Conservation (phyloP, 2,113 vertebrate species). For the Prietella phreatophila region DNA sequence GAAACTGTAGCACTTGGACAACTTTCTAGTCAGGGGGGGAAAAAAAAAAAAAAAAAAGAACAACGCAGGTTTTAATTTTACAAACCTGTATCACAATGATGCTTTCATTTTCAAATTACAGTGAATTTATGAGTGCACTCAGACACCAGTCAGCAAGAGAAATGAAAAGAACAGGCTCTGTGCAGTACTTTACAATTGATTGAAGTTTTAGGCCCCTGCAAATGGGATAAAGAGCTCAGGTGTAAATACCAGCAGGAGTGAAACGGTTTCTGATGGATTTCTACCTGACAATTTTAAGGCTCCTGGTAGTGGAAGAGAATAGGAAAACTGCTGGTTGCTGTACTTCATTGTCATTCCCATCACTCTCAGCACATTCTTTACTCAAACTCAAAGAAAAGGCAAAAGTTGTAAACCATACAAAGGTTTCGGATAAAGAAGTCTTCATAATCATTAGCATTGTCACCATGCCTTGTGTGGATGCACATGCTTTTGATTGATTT, state of each 20-base stretch:
- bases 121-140: constrained; percentile 18
- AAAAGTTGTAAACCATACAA: constrained; percentile 51
- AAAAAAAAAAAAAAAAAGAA: not conserved
- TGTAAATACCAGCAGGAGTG: constrained; percentile 10
- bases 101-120: constrained; percentile 18
- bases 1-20: not conserved
- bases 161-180: not conserved
- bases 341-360: not conserved
- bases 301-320: constrained; percentile 28
- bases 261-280: constrained; percentile 30
- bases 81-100: not conserved
- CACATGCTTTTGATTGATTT: constrained; percentile 10
- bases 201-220: not conserved
- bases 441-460: constrained; percentile 42
- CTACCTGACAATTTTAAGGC: constrained; percentile 47
- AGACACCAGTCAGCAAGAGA: constrained; percentile 14
- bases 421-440: constrained; percentile 44
- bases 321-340: constrained; percentile 25
- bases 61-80: not conserved
- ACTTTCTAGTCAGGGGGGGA: not conserved
- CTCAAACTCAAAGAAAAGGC: constrained; percentile 56
- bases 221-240: not conserved
- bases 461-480: constrained; percentile 41
- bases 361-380: constrained; percentile 19
- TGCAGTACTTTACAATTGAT: not conserved